Conservation (phyloP, 2,888 invertebrate genomes). For the Petrolisthes cinctipes region DNA sequence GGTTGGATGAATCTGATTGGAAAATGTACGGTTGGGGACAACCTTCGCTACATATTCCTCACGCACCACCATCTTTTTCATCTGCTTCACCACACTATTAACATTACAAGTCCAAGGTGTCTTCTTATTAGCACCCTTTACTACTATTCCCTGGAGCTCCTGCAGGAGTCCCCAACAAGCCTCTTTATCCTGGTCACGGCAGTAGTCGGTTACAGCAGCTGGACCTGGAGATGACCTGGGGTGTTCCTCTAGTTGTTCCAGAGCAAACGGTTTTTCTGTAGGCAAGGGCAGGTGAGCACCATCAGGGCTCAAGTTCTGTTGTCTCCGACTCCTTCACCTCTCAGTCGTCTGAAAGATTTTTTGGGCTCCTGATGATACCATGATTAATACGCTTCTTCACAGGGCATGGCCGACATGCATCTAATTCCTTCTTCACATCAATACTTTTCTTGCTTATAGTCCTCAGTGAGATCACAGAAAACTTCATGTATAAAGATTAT, state of each 20-base stretch:
- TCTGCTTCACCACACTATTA: not conserved
- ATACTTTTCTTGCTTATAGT: no score
- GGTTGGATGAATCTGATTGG: not conserved
- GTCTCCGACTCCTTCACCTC: not conserved
- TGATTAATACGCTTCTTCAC: no score
- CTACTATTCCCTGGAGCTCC: not conserved
- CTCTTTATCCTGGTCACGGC: not conserved
- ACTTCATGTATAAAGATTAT: no score
- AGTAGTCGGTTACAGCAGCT: not conserved
- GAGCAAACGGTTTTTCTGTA: not conserved
- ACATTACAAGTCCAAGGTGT: not conserved
- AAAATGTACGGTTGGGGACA: not conserved
- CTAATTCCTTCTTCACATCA: no score
- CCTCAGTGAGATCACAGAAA: no score
- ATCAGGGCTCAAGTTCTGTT: not conserved
- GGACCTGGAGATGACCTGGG: not conserved
- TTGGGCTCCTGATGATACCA: no score
- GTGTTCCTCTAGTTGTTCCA: not conserved
- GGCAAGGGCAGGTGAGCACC: not conserved
- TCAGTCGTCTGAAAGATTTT: no score
- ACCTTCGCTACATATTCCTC: not conserved
- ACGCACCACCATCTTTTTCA: not conserved
- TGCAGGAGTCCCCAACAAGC: not conserved
- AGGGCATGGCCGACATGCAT: no score
- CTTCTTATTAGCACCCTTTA: not conserved